phyloP scores from a whole-genome alignment of 2,797 vertebrate species.

The Macroramphosus scolopax region DNA sequence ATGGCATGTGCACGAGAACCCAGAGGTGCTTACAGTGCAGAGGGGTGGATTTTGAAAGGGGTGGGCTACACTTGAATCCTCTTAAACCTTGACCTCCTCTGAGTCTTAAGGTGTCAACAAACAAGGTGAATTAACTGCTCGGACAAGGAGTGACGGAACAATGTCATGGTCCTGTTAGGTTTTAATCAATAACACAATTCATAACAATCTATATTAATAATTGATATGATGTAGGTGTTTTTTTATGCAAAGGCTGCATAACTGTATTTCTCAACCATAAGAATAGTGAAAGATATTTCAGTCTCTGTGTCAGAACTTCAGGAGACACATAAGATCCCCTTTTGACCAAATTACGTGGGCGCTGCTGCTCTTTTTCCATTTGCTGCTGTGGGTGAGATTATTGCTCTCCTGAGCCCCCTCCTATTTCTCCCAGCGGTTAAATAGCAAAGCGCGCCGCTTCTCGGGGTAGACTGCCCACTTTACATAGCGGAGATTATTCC shows the following conservation, averaged over 20 bases:
- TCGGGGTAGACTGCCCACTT: slow-evolving; percentile 41
- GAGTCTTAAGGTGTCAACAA: slow-evolving; percentile 44
- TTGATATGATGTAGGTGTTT: too few species aligned
- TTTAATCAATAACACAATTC: not conserved
- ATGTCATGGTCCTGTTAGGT: not conserved
- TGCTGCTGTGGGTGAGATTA: slow-evolving; percentile 72
- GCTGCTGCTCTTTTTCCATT: slow-evolving; percentile 75
- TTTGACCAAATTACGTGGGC: slow-evolving; percentile 66
- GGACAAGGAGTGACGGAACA: not conserved
- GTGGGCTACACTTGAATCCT: slow-evolving; percentile 57
- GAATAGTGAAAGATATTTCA: not conserved
- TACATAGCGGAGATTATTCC: slow-evolving; percentile 22
- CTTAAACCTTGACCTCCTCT: slow-evolving; percentile 56
- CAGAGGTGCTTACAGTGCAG: slow-evolving; percentile 51
- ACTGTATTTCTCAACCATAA: not conserved
- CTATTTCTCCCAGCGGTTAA: slow-evolving; percentile 63
- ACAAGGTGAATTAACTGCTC: slow-evolving; percentile 22
- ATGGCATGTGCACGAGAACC: slow-evolving; percentile 33
- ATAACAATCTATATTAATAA: too few species aligned
- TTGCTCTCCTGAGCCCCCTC: slow-evolving; percentile 46
- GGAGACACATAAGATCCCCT: slow-evolving; percentile 50
- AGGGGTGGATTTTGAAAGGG: slow-evolving; percentile 50
- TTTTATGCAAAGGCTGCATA: too few species aligned
- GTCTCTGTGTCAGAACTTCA: too few species aligned
- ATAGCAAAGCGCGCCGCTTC: slow-evolving; percentile 64